Evolutionary conservation across 2,888 invertebrate species (phyloP).

Genomic region (Stenoptilia bipunctidactyla): DNA sequence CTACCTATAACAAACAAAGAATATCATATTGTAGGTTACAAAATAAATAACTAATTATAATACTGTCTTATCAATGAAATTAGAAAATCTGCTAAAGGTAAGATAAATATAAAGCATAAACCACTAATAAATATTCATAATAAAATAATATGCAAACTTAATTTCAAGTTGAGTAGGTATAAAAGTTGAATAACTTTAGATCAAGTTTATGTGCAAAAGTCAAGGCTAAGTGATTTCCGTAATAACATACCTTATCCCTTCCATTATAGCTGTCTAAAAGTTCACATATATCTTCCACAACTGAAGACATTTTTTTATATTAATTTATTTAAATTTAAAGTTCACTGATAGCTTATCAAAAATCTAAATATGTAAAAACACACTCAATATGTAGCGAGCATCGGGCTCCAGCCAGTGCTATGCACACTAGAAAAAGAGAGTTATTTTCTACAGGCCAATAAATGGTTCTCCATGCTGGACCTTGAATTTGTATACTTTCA

Average conservation of each 20-base stretch:
- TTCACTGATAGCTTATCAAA: conserved; percentile 24
- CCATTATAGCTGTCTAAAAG: conserved; percentile 85
- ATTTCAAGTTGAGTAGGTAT: neutral
- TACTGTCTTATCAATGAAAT: neutral
- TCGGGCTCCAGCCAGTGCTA: no score
- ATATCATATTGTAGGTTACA: neutral
- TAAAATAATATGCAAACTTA: neutral
- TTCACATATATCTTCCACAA: conserved; percentile 73
- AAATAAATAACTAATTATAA: neutral
- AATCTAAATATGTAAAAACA: neutral
- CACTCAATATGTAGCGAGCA: neutral
- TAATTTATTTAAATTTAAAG: neutral
- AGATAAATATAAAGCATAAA: neutral
- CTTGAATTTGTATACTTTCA: no score
- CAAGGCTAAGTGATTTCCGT: conserved; percentile 37
- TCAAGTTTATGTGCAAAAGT: conserved; percentile 20
- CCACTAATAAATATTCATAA: neutral
- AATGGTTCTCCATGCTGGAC: no score
- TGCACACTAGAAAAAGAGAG: no score
- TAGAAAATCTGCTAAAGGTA: neutral
- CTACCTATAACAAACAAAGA: conserved; percentile 61
- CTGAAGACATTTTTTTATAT: conserved; percentile 35
- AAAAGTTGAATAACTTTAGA: neutral
- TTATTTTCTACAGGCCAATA: no score
- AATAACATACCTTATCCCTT: conserved; percentile 81